A percentile compares a stretch with the other conserved stretches of the same genome.
These are phyloP conservation scores for Brotula barbata DNA, from an alignment of 2,797 vertebrate genomes.

Conservation along the genomic window DNA sequence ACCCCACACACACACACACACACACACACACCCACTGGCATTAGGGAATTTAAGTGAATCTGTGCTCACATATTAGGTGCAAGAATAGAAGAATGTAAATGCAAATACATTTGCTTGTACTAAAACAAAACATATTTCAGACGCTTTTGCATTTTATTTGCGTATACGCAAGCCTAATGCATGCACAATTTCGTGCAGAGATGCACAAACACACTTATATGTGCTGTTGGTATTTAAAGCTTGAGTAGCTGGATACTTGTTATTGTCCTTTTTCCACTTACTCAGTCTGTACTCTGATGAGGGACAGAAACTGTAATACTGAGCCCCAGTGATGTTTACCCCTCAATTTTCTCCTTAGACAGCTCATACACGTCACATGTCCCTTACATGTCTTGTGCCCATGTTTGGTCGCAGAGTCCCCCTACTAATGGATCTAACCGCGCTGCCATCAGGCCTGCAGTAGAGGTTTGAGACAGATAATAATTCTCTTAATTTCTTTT, in stretches of 20 bases:
- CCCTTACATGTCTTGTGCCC: conserved; percentile 24
- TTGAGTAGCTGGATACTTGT: conserved; percentile 15
- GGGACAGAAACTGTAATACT: conserved; percentile 4
- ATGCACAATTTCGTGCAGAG: conserved; percentile 4
- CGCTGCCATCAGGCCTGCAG: conserved; percentile 54
- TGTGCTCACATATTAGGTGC: conserved; percentile 9
- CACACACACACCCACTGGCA: too few relatives aligned
- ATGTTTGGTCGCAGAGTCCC: conserved; percentile 9
- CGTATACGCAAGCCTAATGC: neutral
- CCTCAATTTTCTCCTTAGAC: conserved; percentile 1
- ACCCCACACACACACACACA: conserved; percentile 20
- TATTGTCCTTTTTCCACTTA: too few relatives aligned
- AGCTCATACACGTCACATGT: conserved; percentile 16
- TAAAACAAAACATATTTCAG: conserved; percentile 26
- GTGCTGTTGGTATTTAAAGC: conserved; percentile 5
- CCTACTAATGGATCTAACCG: conserved; percentile 54
- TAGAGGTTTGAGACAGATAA: conserved; percentile 63
- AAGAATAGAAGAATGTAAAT: conserved; percentile 20
- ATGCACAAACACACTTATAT: neutral
- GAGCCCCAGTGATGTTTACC: conserved; percentile 12
- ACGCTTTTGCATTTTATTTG: conserved; percentile 27
- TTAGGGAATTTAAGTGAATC: conserved; percentile 28
- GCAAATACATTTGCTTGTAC: neutral
- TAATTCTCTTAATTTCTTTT: conserved; percentile 83
- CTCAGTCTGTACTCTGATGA: conserved; percentile 25